A percentile compares a stretch with the other conserved stretches of the same genome.
These are phyloP conservation scores for Conopomorpha cramerella DNA, from an alignment of 1,140 invertebrate species.

Conservation along the genomic window DNA sequence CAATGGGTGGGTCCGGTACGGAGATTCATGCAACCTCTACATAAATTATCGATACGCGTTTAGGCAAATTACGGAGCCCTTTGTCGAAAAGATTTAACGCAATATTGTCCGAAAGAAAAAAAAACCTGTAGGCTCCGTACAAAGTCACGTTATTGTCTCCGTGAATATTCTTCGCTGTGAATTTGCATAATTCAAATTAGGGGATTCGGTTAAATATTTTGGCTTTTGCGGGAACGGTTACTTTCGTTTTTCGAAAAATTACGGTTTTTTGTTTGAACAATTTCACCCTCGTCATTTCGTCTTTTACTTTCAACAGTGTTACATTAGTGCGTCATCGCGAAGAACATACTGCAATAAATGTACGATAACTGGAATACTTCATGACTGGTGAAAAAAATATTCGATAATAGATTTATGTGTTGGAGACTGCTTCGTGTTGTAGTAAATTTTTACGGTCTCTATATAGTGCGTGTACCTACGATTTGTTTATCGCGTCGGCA, in stretches of 20 bases:
- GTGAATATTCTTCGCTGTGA: too few species aligned
- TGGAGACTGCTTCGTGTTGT: conserved; percentile 47
- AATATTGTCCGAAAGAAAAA: too few species aligned
- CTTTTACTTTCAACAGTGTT: too few species aligned
- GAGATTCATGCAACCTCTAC: conserved; percentile 44
- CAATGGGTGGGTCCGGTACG: conserved; percentile 21
- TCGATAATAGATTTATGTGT: too few species aligned
- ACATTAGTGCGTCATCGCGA: too few species aligned
- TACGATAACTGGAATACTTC: too few species aligned
- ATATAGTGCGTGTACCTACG: conserved; percentile 35
- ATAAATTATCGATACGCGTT: conserved; percentile 53
- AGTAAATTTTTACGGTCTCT: conserved; percentile 49
- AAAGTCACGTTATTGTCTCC: too few species aligned
- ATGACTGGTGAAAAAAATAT: too few species aligned
- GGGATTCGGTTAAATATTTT: conserved; percentile 42
- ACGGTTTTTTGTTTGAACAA: conserved; percentile 5
- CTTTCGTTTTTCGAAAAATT: conserved; percentile 23
- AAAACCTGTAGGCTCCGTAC: too few species aligned
- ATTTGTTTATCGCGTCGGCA: conserved; percentile 45
- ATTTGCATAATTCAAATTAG: conserved; percentile 39
- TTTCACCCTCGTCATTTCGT: too few species aligned
- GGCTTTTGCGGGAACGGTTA: conserved; percentile 41
- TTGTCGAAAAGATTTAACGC: conserved; percentile 21
- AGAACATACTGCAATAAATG: conserved; percentile 46
- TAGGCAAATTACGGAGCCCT: conserved; percentile 38